phyloP scores from a whole-genome alignment of 2,888 invertebrate genomes.

The Aphodius sticticus region DNA sequence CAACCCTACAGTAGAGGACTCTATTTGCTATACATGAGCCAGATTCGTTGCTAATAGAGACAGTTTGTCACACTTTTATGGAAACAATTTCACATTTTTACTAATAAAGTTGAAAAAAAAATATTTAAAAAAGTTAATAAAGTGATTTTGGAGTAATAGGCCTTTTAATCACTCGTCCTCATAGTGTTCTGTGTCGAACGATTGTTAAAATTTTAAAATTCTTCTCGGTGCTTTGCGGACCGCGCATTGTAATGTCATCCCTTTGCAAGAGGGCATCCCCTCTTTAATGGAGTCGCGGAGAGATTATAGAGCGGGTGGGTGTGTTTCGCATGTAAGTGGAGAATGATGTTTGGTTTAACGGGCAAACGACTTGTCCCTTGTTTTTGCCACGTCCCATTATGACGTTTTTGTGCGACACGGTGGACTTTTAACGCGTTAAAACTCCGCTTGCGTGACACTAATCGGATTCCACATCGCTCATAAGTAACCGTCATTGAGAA shows the following conservation, averaged over 20 bases:
- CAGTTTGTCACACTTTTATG: neutral
- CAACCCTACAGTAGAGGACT: constrained; percentile 52
- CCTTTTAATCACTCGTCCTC: no score
- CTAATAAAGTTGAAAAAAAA: neutral
- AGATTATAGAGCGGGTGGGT: constrained; percentile 59
- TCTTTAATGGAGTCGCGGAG: constrained; percentile 57
- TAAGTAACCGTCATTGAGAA: no score
- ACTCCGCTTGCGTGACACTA: constrained; percentile 25
- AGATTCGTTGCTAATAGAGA: constrained; percentile 17
- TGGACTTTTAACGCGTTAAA: constrained; percentile 17
- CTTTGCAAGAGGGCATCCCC: neutral
- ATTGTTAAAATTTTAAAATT: no score
- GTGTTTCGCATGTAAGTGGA: constrained; percentile 61
- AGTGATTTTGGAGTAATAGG: no score
- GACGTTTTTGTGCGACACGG: constrained; percentile 40
- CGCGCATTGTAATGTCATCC: constrained; percentile 8
- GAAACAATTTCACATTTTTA: neutral
- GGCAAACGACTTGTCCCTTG: constrained; percentile 56
- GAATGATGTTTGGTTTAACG: constrained; percentile 62
- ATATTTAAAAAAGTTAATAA: no score
- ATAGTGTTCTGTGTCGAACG: no score
- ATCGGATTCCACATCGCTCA: constrained; percentile 31
- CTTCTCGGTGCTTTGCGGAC: neutral
- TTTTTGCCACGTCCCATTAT: constrained; percentile 50
- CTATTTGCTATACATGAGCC: constrained; percentile 52